A percentile compares a stretch with the other conserved stretches of the same genome.
phyloP scores from a whole-genome alignment of 1,140 invertebrate genomes.

The Ceratosolen fusciceps region DNA sequence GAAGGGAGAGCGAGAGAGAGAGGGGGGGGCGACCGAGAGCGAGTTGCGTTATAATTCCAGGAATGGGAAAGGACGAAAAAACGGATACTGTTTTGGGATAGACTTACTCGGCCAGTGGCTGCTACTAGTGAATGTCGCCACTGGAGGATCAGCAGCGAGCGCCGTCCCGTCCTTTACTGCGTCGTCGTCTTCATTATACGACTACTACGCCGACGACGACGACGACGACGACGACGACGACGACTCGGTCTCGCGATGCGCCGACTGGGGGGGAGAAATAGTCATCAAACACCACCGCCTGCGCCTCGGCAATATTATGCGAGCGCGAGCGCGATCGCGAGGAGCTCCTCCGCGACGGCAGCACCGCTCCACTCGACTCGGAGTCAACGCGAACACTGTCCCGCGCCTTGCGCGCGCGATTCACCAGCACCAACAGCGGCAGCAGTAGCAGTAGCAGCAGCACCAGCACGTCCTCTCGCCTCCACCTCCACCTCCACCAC shows the following conservation, averaged over 20 bases:
- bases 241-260: background rate
- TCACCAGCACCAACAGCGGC: background rate
- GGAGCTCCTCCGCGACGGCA: too few species aligned
- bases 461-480: background rate
- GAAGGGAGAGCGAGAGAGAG: background rate
- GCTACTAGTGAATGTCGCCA: background rate
- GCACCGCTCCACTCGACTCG: conserved; percentile 5
- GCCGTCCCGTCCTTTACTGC: conserved; percentile 22
- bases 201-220: background rate
- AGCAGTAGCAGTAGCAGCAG: background rate
- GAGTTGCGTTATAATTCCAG: background rate
- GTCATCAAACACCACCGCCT: background rate
- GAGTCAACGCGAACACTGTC: conserved; percentile 6
- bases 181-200: conserved; percentile 35
- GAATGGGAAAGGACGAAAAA: background rate
- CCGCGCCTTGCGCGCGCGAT: too few species aligned
- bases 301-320: conserved; percentile 13
- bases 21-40: background rate
- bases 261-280: background rate
- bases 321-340: background rate
- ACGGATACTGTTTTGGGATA: too few species aligned
- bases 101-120: background rate
- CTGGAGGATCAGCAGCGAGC: conserved; percentile 21
- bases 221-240: too few species aligned
- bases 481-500: background rate